phyloP scores from a whole-genome alignment of 1,140 invertebrate species.

The Cyclargus thomasi region DNA sequence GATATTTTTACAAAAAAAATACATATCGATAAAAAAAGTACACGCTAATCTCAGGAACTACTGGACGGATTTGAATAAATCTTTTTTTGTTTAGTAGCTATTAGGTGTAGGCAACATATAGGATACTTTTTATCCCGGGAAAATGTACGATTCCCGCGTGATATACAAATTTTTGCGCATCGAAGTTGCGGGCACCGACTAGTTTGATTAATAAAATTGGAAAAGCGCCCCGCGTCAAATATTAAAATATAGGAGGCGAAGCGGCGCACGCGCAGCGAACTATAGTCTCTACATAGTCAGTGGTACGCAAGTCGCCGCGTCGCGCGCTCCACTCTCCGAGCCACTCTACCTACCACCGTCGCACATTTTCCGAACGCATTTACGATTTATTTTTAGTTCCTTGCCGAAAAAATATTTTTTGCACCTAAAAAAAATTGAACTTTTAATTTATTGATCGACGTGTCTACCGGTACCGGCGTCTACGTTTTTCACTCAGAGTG shows the following conservation, averaged over 20 bases:
- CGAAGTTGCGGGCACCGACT: too few species aligned
- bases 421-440: conserved; percentile 35
- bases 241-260: conserved; percentile 57
- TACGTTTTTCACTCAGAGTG: conserved; percentile 65
- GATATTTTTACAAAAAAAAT: too few species aligned
- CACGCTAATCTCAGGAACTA: too few species aligned
- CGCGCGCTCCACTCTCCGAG: conserved; percentile 53
- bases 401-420: conserved; percentile 22
- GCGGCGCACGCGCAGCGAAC: conserved; percentile 36
- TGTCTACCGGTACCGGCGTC: conserved; percentile 57
- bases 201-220: conserved; percentile 28
- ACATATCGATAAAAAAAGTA: too few species aligned
- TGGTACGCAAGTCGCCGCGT: conserved; percentile 59
- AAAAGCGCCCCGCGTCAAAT: conserved; percentile 50
- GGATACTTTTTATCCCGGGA: too few species aligned
- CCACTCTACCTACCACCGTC: conserved; percentile 32
- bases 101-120: too few species aligned
- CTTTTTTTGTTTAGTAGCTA: too few species aligned
- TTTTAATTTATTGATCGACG: conserved; percentile 54
- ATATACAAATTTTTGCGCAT: too few species aligned
- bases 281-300: conserved; percentile 36
- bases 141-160: too few species aligned
- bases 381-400: conserved; percentile 35
- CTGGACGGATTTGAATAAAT: too few species aligned
- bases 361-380: conserved; percentile 48